Evolutionary conservation across 1,140 invertebrate species (phyloP).

Genomic region (Maniola jurtina): DNA sequence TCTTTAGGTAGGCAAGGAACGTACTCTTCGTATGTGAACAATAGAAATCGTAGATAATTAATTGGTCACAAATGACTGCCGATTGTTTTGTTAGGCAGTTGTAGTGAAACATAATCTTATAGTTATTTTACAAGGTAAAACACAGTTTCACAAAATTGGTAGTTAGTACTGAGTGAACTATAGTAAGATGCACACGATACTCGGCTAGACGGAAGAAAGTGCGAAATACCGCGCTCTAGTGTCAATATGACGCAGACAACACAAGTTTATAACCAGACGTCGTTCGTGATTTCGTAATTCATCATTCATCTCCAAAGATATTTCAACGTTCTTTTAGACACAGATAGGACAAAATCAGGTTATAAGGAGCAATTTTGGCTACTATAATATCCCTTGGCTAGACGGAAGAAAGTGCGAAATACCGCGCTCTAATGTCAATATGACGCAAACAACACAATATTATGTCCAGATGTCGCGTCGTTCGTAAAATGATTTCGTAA

Average conservation of each 20-base stretch:
- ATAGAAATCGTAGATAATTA: too few relatives aligned
- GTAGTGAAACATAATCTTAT: neutral
- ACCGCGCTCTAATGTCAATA: neutral
- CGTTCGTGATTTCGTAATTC: neutral
- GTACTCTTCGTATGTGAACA: too few relatives aligned
- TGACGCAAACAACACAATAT: neutral
- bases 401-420: too few relatives aligned
- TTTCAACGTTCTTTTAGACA: too few relatives aligned
- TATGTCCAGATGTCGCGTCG: neutral
- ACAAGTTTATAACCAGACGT: neutral
- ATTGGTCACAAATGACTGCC: too few relatives aligned
- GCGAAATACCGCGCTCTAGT: slow-evolving; percentile 55
- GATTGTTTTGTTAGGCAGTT: too few relatives aligned
- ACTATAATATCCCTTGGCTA: too few relatives aligned
- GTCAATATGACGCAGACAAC: slow-evolving; percentile 33
- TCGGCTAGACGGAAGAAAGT: slow-evolving; percentile 52
- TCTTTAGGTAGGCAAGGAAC: too few relatives aligned
- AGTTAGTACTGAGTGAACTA: too few relatives aligned
- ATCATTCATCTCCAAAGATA: neutral
- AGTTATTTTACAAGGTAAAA: neutral
- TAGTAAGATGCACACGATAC: slow-evolving; percentile 8
- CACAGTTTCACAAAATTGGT: neutral
- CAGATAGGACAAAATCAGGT: too few relatives aligned
- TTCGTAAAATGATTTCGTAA: neutral
- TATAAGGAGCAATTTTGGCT: too few relatives aligned